Evolutionary conservation across 2,888 invertebrate genomes (phyloP).

Genomic region (Mallateleia sp.): DNA sequence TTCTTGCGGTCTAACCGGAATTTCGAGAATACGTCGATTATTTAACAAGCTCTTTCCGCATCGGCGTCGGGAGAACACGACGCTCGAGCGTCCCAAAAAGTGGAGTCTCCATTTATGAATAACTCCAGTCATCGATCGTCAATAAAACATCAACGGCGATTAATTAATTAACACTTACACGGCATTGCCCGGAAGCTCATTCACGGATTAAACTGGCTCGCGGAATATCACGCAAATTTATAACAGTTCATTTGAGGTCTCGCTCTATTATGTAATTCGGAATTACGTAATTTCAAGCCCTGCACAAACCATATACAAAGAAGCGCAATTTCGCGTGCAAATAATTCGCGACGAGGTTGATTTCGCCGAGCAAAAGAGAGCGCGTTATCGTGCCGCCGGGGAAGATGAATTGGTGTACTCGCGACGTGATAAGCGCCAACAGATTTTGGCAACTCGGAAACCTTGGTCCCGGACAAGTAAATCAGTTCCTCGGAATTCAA

Average conservation of each 20-base stretch:
- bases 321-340: slow-evolving; percentile 8
- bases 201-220: background rate
- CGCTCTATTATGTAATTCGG: background rate
- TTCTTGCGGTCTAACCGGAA: slow-evolving; percentile 41
- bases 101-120: background rate
- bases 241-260: background rate
- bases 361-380: background rate
- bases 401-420: background rate
- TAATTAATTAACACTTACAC: background rate
- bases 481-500: no score
- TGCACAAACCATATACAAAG: background rate
- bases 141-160: background rate
- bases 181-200: background rate
- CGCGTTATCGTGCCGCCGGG: background rate
- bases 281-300: background rate
- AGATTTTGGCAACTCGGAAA: no score
- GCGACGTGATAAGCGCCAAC: no score
- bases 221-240: background rate
- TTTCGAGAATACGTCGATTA: slow-evolving; percentile 33
- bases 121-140: background rate
- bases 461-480: no score
- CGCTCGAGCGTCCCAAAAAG: no score
- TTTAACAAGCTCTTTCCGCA: background rate
- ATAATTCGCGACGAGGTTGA: slow-evolving; percentile 1
- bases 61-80: background rate